Conservation (phyloP, 2,797 vertebrate genomes). For the Hydrolagus colliei region DNA sequence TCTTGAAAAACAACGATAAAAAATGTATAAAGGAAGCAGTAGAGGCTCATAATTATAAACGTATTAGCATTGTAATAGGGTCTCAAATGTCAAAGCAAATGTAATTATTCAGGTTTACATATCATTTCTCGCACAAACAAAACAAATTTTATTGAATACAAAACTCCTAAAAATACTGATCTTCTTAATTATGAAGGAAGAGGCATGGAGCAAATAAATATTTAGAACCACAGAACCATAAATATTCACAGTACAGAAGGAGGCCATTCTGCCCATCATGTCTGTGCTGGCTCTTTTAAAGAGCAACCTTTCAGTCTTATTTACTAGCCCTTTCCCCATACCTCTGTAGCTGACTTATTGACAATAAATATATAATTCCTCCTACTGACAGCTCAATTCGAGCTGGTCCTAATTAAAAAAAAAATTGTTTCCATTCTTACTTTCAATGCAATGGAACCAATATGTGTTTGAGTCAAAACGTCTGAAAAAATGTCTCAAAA, state of each 20-base stretch:
- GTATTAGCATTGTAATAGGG: not conserved
- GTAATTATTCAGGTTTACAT: not conserved
- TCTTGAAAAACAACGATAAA: not conserved
- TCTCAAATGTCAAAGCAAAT: not conserved
- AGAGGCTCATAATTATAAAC: not conserved
- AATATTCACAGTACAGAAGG: no score
- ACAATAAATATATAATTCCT: not conserved
- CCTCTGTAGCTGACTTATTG: no score
- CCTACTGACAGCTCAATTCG: not conserved
- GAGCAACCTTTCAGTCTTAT: no score
- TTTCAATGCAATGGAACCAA: not conserved
- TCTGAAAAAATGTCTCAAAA: no score
- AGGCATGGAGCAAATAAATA: no score
- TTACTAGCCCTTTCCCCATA: no score
- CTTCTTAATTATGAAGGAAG: not conserved
- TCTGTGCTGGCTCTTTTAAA: no score
- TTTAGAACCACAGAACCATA: no score
- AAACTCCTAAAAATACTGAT: not conserved
- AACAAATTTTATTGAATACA: not conserved
- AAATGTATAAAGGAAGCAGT: not conserved
- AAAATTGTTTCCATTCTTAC: not conserved
- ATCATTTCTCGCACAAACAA: not conserved
- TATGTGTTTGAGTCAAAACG: not conserved
- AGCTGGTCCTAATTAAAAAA: not conserved
- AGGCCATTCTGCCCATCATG: no score